Evolutionary conservation across 2,113 vertebrate species (phyloP).

Genomic region (Aythya baeri): DNA sequence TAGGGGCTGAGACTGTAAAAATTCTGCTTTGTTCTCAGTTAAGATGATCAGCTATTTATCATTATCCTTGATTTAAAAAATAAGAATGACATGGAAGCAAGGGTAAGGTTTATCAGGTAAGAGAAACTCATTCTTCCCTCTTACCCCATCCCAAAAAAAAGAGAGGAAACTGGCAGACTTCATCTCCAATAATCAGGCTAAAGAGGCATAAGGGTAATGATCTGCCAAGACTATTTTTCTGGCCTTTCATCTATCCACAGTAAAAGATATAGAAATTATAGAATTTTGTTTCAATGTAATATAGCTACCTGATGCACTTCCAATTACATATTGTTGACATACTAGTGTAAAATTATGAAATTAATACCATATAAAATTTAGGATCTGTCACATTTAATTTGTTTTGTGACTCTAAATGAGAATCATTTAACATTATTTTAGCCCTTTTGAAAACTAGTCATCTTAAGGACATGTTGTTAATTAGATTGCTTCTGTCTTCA

Average conservation of each 20-base stretch:
- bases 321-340: not conserved
- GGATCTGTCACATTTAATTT: rapidly evolving
- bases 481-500: not conserved
- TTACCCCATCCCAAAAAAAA: not conserved
- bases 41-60: not conserved
- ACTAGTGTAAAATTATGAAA: not conserved
- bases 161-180: not conserved
- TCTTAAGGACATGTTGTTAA: not conserved
- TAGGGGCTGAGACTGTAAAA: not conserved
- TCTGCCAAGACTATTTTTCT: not conserved
- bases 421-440: not conserved
- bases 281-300: not conserved
- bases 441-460: not conserved
- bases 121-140: not conserved
- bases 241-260: not conserved
- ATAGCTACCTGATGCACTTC: not conserved
- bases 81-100: not conserved
- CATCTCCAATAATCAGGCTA: not conserved
- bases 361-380: not conserved
- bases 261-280: not conserved
- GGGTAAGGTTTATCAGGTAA: not conserved
- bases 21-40: not conserved
- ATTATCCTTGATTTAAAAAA: not conserved
- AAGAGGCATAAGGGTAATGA: not conserved
- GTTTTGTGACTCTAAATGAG: not conserved